A percentile compares a stretch with the other conserved stretches of the same genome.
These are phyloP conservation scores for Pyrgilauda ruficollis DNA, from an alignment of 2,113 vertebrate species.

Conservation along the genomic window DNA sequence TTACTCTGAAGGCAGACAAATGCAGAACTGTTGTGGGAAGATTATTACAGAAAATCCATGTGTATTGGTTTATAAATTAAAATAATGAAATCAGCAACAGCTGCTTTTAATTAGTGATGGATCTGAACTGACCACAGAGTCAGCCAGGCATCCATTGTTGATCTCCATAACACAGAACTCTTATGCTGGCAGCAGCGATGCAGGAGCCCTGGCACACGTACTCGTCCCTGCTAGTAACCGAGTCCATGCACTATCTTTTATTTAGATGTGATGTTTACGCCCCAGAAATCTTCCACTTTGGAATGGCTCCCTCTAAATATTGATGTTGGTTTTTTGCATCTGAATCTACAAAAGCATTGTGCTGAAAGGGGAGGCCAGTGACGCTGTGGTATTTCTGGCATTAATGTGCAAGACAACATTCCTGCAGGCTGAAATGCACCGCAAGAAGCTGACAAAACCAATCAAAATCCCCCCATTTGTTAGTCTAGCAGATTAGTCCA, in stretches of 20 bases:
- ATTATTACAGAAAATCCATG: not conserved
- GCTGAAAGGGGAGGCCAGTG: slow-evolving; percentile 2
- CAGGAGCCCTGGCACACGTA: not conserved
- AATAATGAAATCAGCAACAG: not conserved
- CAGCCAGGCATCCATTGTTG: not conserved
- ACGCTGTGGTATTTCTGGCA: not conserved
- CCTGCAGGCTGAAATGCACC: slow-evolving; percentile 34
- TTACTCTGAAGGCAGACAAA: not conserved
- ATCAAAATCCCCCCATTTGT: slow-evolving; percentile 21
- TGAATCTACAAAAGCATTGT: not conserved
- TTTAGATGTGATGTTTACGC: slow-evolving; percentile 15
- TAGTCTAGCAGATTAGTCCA: slow-evolving; percentile 2
- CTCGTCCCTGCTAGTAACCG: not conserved
- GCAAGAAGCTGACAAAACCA: slow-evolving; percentile 49
- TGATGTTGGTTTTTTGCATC: slow-evolving; percentile 23
- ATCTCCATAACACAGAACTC: not conserved
- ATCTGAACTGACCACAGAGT: not conserved
- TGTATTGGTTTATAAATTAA: not conserved
- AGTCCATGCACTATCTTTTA: slow-evolving; percentile 14
- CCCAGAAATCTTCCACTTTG: slow-evolving; percentile 14
- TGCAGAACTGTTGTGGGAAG: not conserved
- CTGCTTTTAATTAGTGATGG: not conserved
- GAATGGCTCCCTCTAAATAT: slow-evolving; percentile 47
- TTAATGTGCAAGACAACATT: slow-evolving; percentile 28
- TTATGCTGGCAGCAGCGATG: not conserved